Percentiles rank a stretch among this genome's conserved stretches.
Evolutionary conservation across 2,797 vertebrate species (phyloP).

Genomic region (Chelon auratus): DNA sequence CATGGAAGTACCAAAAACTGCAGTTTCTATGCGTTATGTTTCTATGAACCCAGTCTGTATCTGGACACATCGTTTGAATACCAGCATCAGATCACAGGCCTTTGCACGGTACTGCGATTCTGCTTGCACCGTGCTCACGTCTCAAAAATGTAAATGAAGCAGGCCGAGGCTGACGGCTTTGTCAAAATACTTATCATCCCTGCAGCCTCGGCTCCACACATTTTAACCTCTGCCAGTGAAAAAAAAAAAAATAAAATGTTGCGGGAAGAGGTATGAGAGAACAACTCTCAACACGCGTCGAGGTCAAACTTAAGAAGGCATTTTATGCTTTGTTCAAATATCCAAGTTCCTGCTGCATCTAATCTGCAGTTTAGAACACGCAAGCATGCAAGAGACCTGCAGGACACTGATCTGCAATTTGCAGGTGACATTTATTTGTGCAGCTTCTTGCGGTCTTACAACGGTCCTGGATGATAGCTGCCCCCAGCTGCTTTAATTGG

Average conservation of each 20-base stretch:
- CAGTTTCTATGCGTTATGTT: too few relatives aligned
- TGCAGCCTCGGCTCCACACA: neutral
- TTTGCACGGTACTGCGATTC: neutral
- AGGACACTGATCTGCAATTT: too few relatives aligned
- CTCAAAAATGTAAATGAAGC: slow-evolving; percentile 4
- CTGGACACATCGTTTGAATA: neutral
- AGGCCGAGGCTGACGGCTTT: neutral
- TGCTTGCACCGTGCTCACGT: neutral
- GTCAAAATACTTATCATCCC: slow-evolving; percentile 7
- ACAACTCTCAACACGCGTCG: too few relatives aligned
- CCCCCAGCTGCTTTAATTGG: too few relatives aligned
- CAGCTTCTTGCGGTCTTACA: too few relatives aligned
- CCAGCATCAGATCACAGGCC: neutral
- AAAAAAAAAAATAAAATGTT: too few relatives aligned
- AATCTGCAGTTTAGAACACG: too few relatives aligned
- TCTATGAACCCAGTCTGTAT: neutral
- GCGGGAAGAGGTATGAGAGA: neutral
- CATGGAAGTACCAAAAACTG: too few relatives aligned
- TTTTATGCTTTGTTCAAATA: neutral
- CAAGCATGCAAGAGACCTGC: too few relatives aligned
- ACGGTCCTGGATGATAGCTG: too few relatives aligned
- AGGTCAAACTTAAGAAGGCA: neutral
- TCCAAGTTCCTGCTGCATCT: neutral
- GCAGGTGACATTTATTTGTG: too few relatives aligned
- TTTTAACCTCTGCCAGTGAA: neutral